Percentiles rank a stretch among this genome's conserved stretches.
Conservation (phyloP, 2,797 vertebrate species). For the Poeciliopsis infans region DNA sequence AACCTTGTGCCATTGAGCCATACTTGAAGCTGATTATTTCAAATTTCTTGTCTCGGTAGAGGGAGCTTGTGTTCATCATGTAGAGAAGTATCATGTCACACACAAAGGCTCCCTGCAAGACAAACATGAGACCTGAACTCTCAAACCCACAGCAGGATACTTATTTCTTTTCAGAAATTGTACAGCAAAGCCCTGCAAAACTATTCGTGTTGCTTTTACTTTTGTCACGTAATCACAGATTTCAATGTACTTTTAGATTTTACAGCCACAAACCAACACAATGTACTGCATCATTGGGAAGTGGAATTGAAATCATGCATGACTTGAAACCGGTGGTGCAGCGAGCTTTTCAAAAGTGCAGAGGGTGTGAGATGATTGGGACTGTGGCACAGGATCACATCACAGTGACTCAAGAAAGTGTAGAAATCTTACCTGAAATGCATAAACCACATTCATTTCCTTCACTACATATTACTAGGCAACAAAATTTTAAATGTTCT, state of each 20-base stretch:
- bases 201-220: neutral
- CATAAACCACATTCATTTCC: too few species aligned
- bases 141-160: neutral
- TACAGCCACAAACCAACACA: neutral
- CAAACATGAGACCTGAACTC: neutral
- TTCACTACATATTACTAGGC: too few species aligned
- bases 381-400: too few species aligned
- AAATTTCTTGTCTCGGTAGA: constrained; percentile 93
- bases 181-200: neutral
- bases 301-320: neutral
- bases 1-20: constrained; percentile 30
- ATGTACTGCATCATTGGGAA: neutral
- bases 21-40: constrained; percentile 94
- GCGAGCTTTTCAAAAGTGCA: neutral
- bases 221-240: neutral
- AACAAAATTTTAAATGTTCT: too few species aligned
- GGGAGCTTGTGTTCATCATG: constrained; percentile 92
- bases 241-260: neutral
- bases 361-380: neutral
- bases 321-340: neutral
- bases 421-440: too few species aligned
- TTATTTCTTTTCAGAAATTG: neutral
- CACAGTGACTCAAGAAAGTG: too few species aligned
- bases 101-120: constrained; percentile 89
- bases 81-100: constrained; percentile 95